phyloP scores from a whole-genome alignment of 2,797 vertebrate genomes.

The Notoglanidium macrostoma region DNA sequence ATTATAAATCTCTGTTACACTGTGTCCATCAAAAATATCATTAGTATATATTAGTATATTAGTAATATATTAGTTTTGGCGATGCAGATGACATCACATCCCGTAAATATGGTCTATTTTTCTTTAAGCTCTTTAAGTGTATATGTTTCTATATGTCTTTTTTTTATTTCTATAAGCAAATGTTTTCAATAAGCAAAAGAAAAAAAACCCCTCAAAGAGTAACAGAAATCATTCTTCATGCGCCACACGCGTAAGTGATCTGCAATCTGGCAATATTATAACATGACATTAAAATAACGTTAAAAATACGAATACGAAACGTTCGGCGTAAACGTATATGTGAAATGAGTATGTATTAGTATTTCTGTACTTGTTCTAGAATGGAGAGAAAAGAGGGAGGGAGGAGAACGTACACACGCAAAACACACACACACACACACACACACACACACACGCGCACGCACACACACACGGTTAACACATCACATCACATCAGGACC shows the following conservation, averaged over 20 bases:
- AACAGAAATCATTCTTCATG: background rate
- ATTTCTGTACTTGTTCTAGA: background rate
- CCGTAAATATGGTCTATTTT: background rate
- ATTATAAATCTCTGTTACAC: background rate
- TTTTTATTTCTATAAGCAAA: background rate
- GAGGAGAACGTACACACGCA: background rate
- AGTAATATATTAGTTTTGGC: background rate
- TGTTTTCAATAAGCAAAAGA: background rate
- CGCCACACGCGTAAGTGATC: background rate
- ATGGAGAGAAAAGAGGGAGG: background rate
- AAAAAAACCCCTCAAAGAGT: background rate
- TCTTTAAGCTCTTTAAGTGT: background rate
- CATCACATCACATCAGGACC: constrained; percentile 14
- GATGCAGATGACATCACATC: background rate
- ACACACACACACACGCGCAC: constrained; percentile 11
- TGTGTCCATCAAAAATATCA: background rate
- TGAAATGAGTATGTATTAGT: background rate
- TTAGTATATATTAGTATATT: no score
- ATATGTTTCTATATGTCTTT: background rate
- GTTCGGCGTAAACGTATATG: background rate
- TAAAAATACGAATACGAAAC: background rate
- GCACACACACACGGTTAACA: background rate
- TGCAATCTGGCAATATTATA: background rate
- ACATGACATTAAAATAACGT: background rate
- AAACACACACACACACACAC: constrained; percentile 11